Conservation (phyloP, 2,113 vertebrate species). For the Phocoena phocoena region DNA sequence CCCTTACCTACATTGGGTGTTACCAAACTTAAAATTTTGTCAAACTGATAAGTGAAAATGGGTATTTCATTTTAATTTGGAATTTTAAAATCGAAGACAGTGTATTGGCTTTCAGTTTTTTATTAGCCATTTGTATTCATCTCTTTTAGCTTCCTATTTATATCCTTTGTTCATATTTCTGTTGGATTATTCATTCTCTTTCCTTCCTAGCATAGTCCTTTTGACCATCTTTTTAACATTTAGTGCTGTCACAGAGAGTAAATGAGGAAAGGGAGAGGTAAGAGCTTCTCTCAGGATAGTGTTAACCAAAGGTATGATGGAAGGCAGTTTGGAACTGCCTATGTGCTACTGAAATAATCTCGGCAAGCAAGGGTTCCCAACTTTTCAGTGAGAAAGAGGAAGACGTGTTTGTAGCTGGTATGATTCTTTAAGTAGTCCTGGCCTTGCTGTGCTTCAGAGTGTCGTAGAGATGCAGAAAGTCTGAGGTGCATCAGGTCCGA, state of each 20-base stretch:
- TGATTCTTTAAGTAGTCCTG: background rate
- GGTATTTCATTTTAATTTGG: conserved; percentile 7
- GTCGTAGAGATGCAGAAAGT: background rate
- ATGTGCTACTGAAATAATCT: background rate
- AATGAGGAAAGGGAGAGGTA: background rate
- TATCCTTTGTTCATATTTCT: background rate
- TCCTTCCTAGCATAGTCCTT: background rate
- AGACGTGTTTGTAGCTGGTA: background rate
- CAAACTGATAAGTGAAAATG: background rate
- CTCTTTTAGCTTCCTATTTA: background rate
- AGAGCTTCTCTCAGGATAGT: background rate
- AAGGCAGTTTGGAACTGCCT: background rate
- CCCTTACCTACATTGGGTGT: background rate
- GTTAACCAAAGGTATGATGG: background rate
- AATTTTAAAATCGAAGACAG: background rate
- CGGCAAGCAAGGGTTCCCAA: background rate
- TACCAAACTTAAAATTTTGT: background rate
- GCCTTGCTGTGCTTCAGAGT: background rate
- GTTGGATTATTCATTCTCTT: background rate
- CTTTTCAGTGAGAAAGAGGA: background rate
- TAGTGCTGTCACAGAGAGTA: background rate
- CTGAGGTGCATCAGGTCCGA: background rate
- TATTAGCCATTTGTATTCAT: background rate
- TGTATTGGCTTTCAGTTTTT: background rate
- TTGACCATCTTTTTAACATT: background rate